A percentile compares a stretch with the other conserved stretches of the same genome.
phyloP scores from a whole-genome alignment of 2,113 vertebrate genomes.

The Polypterus bichir region DNA sequence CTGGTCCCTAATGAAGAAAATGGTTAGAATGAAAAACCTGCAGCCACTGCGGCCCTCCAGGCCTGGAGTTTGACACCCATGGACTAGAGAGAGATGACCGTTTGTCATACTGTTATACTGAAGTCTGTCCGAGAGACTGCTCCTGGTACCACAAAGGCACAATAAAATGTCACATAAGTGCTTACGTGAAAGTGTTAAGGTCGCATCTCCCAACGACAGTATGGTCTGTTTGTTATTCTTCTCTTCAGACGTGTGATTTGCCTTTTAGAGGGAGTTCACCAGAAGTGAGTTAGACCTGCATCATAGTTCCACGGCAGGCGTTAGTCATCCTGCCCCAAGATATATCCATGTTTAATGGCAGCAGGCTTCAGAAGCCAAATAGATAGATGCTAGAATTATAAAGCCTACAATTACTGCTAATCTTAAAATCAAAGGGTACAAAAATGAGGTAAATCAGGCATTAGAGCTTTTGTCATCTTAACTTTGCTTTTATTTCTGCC shows the following conservation, averaged over 20 bases:
- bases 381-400: slow-evolving; percentile 62
- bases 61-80: too few species aligned
- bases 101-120: too few species aligned
- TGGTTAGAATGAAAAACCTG: too few species aligned
- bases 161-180: too few species aligned
- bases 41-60: too few species aligned
- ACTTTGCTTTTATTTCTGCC: slow-evolving; percentile 49
- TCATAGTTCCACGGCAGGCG: slow-evolving; percentile 60
- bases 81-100: too few species aligned
- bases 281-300: slow-evolving; percentile 52
- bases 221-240: too few species aligned
- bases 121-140: too few species aligned
- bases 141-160: too few species aligned
- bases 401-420: slow-evolving; percentile 55
- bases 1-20: too few species aligned
- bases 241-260: slow-evolving; percentile 60
- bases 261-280: slow-evolving; percentile 65
- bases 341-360: slow-evolving; percentile 71
- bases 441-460: slow-evolving; percentile 45
- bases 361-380: slow-evolving; percentile 46
- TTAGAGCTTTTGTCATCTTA: slow-evolving; percentile 57
- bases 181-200: too few species aligned
- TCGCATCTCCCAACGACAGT: too few species aligned
- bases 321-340: slow-evolving; percentile 73
- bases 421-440: slow-evolving; percentile 60